Percentiles rank a stretch among this genome's conserved stretches.
These are phyloP conservation scores for Caenorhabditis drosophilae DNA, from an alignment of 2,888 invertebrate genomes.

Conservation along the genomic window DNA sequence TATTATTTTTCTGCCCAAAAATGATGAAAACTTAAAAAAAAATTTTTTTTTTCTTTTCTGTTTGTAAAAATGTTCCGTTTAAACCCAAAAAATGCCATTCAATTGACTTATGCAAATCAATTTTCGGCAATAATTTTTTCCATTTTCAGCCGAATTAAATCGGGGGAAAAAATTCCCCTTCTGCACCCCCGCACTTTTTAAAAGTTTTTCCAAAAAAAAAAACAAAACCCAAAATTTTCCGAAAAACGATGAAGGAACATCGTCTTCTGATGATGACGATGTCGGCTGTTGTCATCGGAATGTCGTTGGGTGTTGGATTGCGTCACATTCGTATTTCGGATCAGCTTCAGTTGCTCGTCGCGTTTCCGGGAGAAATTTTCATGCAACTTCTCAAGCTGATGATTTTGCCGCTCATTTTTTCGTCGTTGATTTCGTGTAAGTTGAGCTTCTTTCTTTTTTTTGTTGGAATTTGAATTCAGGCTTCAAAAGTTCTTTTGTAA, in stretches of 20 bases:
- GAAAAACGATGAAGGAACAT: constrained; percentile 20
- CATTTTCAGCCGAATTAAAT: too few relatives aligned
- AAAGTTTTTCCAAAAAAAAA: neutral
- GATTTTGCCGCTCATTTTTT: constrained; percentile 86
- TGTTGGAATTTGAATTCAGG: too few relatives aligned
- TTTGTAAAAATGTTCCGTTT: too few relatives aligned
- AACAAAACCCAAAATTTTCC: neutral
- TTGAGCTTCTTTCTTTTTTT: neutral
- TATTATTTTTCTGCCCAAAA: too few relatives aligned
- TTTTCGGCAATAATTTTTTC: too few relatives aligned
- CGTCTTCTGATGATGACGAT: constrained; percentile 20
- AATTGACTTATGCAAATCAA: too few relatives aligned
- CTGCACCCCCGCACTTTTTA: too few relatives aligned
- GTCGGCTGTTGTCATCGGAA: constrained; percentile 12
- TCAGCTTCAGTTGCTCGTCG: constrained; percentile 74
- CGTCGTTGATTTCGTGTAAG: constrained; percentile 79
- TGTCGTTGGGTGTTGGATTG: constrained; percentile 9
- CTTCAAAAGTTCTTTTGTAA: too few relatives aligned
- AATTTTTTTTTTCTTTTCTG: too few relatives aligned
- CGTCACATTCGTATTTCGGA: constrained; percentile 74
- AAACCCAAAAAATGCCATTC: too few relatives aligned
- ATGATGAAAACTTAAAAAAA: too few relatives aligned
- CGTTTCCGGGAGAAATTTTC: constrained; percentile 87
- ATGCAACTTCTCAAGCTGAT: constrained; percentile 84
- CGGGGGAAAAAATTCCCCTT: too few relatives aligned